These are phyloP conservation scores for Drosophila ironensis DNA, from an alignment of 1,140 invertebrate genomes.

Conservation along the genomic window DNA sequence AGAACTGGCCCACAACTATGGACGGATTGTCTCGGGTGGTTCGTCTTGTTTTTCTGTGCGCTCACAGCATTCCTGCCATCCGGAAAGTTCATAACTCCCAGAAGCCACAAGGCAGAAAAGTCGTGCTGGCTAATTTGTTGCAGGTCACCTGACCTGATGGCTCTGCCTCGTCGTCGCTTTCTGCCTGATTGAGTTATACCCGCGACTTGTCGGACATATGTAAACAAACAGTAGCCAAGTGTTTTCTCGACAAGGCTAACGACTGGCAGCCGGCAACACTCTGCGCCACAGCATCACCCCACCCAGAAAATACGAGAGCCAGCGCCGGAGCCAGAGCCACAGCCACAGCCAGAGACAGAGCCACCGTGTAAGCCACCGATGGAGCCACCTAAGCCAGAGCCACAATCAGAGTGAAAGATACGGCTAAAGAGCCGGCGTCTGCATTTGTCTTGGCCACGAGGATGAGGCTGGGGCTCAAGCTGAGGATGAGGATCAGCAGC, in stretches of 20 bases:
- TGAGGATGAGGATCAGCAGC: slow-evolving; percentile 29
- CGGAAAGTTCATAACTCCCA: slow-evolving; percentile 30
- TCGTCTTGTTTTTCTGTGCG: slow-evolving; percentile 14
- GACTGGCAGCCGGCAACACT: too few relatives aligned
- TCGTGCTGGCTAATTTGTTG: slow-evolving; percentile 40
- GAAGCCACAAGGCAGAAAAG: neutral
- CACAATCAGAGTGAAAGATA: slow-evolving; percentile 79
- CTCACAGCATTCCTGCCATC: slow-evolving; percentile 24
- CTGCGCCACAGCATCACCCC: too few relatives aligned
- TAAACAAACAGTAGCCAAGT: slow-evolving; percentile 79
- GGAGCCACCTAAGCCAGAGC: slow-evolving; percentile 45
- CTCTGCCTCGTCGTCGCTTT: neutral
- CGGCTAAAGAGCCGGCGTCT: slow-evolving; percentile 71
- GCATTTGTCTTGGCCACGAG: slow-evolving; percentile 69
- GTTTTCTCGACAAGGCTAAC: slow-evolving; percentile 37
- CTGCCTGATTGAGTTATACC: slow-evolving; percentile 69
- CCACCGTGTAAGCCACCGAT: slow-evolving; percentile 48
- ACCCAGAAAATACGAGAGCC: too few relatives aligned
- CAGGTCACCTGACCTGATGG: slow-evolving; percentile 52
- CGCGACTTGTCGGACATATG: slow-evolving; percentile 43
- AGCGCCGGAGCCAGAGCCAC: too few relatives aligned
- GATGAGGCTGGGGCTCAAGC: slow-evolving; percentile 36
- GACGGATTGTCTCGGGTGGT: slow-evolving; percentile 12
- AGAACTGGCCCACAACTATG: slow-evolving; percentile 70
- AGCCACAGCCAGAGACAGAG: slow-evolving; percentile 34